Conservation (phyloP, 2,888 invertebrate species). For the Drosophila borborema region DNA sequence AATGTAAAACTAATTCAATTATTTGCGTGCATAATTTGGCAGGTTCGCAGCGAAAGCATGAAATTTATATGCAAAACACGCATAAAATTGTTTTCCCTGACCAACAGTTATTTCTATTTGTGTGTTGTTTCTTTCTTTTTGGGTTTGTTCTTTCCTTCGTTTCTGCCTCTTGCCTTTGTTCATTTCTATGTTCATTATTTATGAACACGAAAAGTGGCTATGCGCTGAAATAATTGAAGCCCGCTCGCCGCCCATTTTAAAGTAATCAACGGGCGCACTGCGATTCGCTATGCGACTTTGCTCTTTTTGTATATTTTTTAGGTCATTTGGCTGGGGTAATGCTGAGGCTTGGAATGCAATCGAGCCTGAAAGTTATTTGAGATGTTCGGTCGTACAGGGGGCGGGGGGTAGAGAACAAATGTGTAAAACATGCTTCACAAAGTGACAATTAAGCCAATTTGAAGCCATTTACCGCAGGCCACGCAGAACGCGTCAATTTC, state of each 20-base stretch:
- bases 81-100: conserved; percentile 64
- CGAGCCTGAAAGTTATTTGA: conserved; percentile 8
- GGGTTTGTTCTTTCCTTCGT: no score
- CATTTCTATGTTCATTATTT: conserved; percentile 65
- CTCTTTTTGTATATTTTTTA: conserved; percentile 22
- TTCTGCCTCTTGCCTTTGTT: neutral
- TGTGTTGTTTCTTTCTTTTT: neutral
- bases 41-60: conserved; percentile 43
- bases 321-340: conserved; percentile 52
- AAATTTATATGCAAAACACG: conserved; percentile 80
- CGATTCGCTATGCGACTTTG: neutral
- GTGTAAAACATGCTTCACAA: conserved; percentile 73
- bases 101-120: conserved; percentile 8
- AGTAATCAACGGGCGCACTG: conserved; percentile 62
- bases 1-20: conserved; percentile 76
- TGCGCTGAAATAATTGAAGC: conserved; percentile 65
- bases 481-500: conserved; percentile 51
- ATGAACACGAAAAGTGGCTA: conserved; percentile 70
- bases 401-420: conserved; percentile 32
- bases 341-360: conserved; percentile 58
- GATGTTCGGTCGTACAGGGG: neutral
- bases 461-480: conserved; percentile 61
- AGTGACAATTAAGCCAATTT: conserved; percentile 78
- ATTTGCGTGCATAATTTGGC: conserved; percentile 75
- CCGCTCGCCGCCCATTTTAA: conserved; percentile 62